These are phyloP conservation scores for Tenrec ecaudatus DNA, from an alignment of 2,113 vertebrate genomes.

Conservation along the genomic window DNA sequence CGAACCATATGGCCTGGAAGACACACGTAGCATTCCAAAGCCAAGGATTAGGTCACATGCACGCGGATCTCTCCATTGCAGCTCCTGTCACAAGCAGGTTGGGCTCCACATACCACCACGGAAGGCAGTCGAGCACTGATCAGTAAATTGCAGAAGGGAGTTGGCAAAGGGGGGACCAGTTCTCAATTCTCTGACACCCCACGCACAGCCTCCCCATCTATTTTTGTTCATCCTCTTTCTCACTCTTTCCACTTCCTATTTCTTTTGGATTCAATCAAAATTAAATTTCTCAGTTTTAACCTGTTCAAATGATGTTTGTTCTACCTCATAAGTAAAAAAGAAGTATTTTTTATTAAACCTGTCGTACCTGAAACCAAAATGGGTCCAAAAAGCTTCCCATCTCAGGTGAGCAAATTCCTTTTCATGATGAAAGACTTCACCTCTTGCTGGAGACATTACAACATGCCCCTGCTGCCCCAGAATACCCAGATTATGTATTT, in stretches of 20 bases:
- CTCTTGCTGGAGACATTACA: not conserved
- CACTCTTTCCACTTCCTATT: not conserved
- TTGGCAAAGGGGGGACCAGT: not conserved
- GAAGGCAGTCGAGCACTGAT: conserved; percentile 33
- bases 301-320: not conserved
- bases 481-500: conserved; percentile 38
- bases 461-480: not conserved
- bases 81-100: conserved; percentile 35
- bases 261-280: conserved; percentile 63
- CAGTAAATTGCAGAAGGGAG: not conserved
- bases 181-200: not conserved
- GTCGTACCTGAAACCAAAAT: not conserved
- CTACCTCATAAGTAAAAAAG: conserved; percentile 30
- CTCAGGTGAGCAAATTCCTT: not conserved
- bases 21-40: conserved; percentile 69
- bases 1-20: conserved; percentile 65
- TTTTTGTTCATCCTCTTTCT: not conserved
- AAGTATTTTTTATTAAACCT: conserved; percentile 57
- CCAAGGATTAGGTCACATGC: conserved; percentile 69
- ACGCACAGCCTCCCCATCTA: not conserved
- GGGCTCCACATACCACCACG: conserved; percentile 23
- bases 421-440: not conserved
- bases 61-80: conserved; percentile 39
- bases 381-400: not conserved
- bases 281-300: conserved; percentile 11